These are phyloP conservation scores for Lasius fuliginosus DNA, from an alignment of 2,888 invertebrate species.

Conservation along the genomic window DNA sequence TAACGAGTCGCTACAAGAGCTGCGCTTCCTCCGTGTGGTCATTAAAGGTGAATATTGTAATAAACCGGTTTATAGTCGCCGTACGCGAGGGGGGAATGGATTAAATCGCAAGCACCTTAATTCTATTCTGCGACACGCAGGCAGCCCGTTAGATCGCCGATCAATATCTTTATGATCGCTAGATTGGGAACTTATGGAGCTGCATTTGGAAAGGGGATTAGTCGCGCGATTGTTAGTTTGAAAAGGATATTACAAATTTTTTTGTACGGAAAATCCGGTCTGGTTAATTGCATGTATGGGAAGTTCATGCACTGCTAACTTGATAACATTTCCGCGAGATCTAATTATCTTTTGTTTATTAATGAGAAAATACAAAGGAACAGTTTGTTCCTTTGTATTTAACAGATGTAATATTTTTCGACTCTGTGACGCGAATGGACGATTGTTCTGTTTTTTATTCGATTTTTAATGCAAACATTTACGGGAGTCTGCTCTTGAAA, in stretches of 20 bases:
- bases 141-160: constrained; percentile 28
- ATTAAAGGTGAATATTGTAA: constrained; percentile 38
- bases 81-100: constrained; percentile 7
- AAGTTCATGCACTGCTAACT: background rate
- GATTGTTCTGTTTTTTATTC: constrained; percentile 18
- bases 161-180: constrained; percentile 18
- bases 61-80: constrained; percentile 41
- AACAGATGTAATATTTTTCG: background rate
- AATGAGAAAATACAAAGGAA: background rate
- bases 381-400: background rate
- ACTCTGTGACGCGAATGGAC: background rate
- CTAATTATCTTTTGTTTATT: background rate
- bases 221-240: background rate
- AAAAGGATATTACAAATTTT: background rate
- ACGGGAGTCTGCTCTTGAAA: background rate
- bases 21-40: constrained; percentile 10
- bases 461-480: constrained; percentile 22
- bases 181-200: background rate
- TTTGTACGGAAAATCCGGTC: background rate
- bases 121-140: constrained; percentile 30
- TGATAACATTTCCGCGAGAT: background rate
- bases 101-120: constrained; percentile 45
- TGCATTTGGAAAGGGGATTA: background rate
- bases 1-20: background rate
- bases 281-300: background rate